Conservation (phyloP, 2,113 vertebrate species). For the Cyphomyrus plagiostoma region DNA sequence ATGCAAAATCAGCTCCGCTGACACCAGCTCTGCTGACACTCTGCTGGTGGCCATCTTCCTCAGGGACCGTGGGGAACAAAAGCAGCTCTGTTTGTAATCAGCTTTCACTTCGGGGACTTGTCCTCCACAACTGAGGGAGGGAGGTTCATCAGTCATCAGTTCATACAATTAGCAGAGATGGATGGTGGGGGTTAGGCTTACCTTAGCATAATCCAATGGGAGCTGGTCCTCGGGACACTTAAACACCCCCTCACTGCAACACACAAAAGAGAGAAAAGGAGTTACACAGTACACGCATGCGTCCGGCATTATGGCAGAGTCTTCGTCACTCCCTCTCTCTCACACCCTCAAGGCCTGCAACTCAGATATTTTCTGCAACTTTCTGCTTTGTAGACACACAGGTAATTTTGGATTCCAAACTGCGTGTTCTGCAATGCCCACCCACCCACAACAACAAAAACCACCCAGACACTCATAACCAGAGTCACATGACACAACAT, state of each 20-base stretch:
- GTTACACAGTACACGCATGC: neutral
- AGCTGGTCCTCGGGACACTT: constrained; percentile 88
- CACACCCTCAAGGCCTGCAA: neutral
- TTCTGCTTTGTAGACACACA: neutral
- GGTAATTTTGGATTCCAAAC: neutral
- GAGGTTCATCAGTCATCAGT: neutral
- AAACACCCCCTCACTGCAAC: constrained; percentile 82
- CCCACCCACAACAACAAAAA: neutral
- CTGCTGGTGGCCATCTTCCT: neutral
- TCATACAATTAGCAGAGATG: neutral
- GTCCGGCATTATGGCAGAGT: neutral
- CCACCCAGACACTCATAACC: neutral
- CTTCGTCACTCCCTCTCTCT: neutral
- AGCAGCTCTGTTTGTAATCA: neutral
- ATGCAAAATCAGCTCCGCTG: neutral
- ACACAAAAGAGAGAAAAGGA: constrained; percentile 20
- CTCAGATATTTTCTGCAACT: neutral
- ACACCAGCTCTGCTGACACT: neutral
- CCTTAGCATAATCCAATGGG: constrained; percentile 87
- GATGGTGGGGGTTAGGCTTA: constrained; percentile 38
- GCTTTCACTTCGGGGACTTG: neutral
- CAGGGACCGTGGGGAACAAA: neutral
- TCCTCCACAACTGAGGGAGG: too few species aligned
- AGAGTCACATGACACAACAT: neutral
- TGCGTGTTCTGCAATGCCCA: neutral